Evolutionary conservation across 2,888 invertebrate species (phyloP), one percentile per base, ranked within the genome.

Genomic region (Apotomis turbidana): DNA sequence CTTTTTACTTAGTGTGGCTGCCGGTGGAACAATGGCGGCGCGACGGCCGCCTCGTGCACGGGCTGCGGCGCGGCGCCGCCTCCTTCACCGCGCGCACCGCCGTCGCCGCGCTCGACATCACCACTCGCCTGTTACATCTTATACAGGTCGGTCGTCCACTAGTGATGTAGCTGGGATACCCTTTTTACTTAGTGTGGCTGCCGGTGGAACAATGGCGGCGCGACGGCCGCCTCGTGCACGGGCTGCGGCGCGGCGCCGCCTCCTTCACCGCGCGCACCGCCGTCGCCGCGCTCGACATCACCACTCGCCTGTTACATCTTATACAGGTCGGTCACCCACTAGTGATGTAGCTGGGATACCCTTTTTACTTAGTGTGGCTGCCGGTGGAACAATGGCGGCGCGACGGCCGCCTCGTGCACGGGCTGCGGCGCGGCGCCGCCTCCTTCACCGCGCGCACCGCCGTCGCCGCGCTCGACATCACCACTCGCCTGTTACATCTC

Each of bases 401-500:
- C 52, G 52, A 52, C 52, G 52, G 52, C 0, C 12, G 52, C n/a
- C 52, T 97, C 58, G 96, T 97, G 27, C 94, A 97, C 75, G 97
- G 97, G 36, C 86, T 99, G 79, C 97, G 98, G 12, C 52, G 52
- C 13, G 52, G 52, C 52, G 52, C 52, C 52, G 52, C 52, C 52
- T 52, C 13, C 52, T 52, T 52, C 52, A 52, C 52, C 52, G 52
- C 52, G 52, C 52, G 52, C 52, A 52, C 52, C 52, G 52, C 52
- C 52, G 52, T 52, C 52, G 52, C 52, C 52, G 52, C 52, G 52
- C 52, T 52, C 52, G 52, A 52, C 52, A 52, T 52, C 52, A 52
- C 52, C 52, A 52, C 52, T n/a, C 52, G 52, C 52, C 52, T 52
- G 52, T n/a, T 52, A n/a, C 52, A 52, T 6, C 52, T 52, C 6